Evolutionary conservation across 2,888 invertebrate species (phyloP).

Genomic region (Camponotus fellah): DNA sequence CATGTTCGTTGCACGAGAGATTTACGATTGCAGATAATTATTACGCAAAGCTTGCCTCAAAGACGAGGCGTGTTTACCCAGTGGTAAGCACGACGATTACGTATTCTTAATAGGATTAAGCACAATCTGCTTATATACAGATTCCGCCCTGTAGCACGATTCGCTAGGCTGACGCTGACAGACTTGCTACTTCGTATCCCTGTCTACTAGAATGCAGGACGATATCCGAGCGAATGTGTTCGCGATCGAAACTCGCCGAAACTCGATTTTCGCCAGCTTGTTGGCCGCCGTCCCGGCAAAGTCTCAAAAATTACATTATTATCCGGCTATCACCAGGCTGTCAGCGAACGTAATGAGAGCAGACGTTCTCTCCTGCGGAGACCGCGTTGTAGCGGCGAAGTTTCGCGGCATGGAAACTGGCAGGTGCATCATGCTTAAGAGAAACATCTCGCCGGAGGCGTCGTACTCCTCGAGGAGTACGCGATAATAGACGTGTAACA

Average conservation of each 20-base stretch:
- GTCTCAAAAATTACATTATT: slow-evolving; percentile 57
- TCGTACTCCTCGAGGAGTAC: background rate
- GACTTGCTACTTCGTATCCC: slow-evolving; percentile 1
- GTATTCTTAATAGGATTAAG: slow-evolving; percentile 42
- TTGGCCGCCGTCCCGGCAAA: slow-evolving; percentile 29
- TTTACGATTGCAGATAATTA: slow-evolving; percentile 46
- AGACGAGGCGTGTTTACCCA: slow-evolving; percentile 41
- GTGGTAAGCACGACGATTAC: slow-evolving; percentile 29
- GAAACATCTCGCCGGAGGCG: slow-evolving; percentile 44
- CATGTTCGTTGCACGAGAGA: slow-evolving; percentile 38
- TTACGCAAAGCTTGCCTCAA: slow-evolving; percentile 33
- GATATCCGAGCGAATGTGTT: background rate
- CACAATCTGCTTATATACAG: slow-evolving; percentile 36
- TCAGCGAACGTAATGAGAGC: slow-evolving; percentile 48
- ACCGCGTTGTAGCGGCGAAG: slow-evolving; percentile 28
- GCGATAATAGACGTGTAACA: slow-evolving; percentile 21
- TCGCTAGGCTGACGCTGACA: slow-evolving; percentile 15
- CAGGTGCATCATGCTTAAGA: slow-evolving; percentile 28
- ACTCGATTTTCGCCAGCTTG: slow-evolving; percentile 49
- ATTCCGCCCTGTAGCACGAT: slow-evolving; percentile 1
- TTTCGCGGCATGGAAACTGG: slow-evolving; percentile 41
- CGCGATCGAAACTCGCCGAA: slow-evolving; percentile 50
- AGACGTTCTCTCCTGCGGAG: slow-evolving; percentile 32
- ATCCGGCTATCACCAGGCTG: slow-evolving; percentile 41
- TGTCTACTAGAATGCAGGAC: background rate